Evolutionary conservation across 1,140 invertebrate species (phyloP).

Genomic region (Drosophila guanche): DNA sequence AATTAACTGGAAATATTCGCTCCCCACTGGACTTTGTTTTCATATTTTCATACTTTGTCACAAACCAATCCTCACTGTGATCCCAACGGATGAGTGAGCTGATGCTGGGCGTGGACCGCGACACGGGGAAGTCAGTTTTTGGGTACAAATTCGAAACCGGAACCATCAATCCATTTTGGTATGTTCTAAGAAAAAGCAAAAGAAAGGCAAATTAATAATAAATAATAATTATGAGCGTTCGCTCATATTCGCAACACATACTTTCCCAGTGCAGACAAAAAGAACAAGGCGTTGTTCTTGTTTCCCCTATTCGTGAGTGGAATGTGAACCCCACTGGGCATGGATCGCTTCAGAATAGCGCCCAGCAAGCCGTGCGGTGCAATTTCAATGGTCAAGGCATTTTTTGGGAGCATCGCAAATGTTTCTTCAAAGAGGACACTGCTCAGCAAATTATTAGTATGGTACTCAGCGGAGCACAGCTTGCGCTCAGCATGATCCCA

Average conservation of each 20-base stretch:
- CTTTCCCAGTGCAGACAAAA: constrained; percentile 90
- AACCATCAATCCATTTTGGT: constrained; percentile 83
- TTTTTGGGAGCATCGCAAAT: constrained; percentile 88
- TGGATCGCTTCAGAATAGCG: constrained; percentile 87
- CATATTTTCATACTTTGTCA: constrained; percentile 81
- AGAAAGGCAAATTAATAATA: too few species aligned
- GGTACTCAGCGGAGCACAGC: constrained; percentile 94
- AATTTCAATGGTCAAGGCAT: constrained; percentile 92
- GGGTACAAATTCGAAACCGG: constrained; percentile 86
- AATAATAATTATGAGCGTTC: too few species aligned
- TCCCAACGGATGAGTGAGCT: constrained; percentile 94
- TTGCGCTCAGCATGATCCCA: constrained; percentile 90
- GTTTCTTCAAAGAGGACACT: constrained; percentile 95
- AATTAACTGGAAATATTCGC: constrained; percentile 85
- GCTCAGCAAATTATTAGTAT: constrained; percentile 94
- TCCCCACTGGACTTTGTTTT: constrained; percentile 85
- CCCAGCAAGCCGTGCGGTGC: constrained; percentile 93
- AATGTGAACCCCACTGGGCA: constrained; percentile 87
- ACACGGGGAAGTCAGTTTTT: constrained; percentile 90
- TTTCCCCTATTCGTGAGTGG: constrained; percentile 91
- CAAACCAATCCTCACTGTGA: constrained; percentile 91
- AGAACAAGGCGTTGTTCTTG: constrained; percentile 88
- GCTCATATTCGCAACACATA: constrained; percentile 76
- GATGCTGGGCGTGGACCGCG: constrained; percentile 90
- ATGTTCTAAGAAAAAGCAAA: constrained; percentile 31